Evolutionary conservation across 1,140 invertebrate genomes (phyloP).

Genomic region (Calycopis cecrops): DNA sequence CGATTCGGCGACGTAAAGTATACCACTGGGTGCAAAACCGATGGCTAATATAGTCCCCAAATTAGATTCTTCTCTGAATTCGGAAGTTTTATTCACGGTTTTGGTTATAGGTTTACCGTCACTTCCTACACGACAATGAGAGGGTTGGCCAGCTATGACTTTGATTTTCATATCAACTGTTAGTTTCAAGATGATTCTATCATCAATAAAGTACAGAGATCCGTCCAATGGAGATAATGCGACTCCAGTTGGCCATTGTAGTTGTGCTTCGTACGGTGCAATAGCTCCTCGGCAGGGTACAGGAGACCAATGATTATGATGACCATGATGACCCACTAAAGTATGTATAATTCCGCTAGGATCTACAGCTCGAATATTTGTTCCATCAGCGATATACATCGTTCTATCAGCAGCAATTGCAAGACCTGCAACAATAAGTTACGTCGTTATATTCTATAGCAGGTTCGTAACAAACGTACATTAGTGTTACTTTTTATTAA

Average conservation of each 20-base stretch:
- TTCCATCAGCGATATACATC: conserved; percentile 96
- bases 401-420: conserved; percentile 93
- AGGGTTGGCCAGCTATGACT: conserved; percentile 92
- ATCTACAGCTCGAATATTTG: conserved; percentile 94
- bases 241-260: conserved; percentile 96
- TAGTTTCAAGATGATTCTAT: conserved; percentile 92
- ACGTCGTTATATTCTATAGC: neutral
- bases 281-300: conserved; percentile 89
- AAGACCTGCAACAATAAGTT: conserved; percentile 76
- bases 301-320: conserved; percentile 93
- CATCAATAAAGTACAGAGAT: conserved; percentile 95
- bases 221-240: conserved; percentile 95
- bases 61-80: conserved; percentile 64
- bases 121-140: conserved; percentile 83
- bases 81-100: conserved; percentile 52
- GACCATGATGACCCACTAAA: conserved; percentile 92
- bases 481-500: neutral
- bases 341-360: conserved; percentile 95
- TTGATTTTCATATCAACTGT: conserved; percentile 93
- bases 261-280: conserved; percentile 86
- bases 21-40: conserved; percentile 93
- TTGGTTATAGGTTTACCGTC: conserved; percentile 58
- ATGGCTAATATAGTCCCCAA: conserved; percentile 88
- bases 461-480: neutral
- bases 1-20: conserved; percentile 95